Conservation (phyloP, 2,113 vertebrate genomes). For the Clarias batrachus region DNA sequence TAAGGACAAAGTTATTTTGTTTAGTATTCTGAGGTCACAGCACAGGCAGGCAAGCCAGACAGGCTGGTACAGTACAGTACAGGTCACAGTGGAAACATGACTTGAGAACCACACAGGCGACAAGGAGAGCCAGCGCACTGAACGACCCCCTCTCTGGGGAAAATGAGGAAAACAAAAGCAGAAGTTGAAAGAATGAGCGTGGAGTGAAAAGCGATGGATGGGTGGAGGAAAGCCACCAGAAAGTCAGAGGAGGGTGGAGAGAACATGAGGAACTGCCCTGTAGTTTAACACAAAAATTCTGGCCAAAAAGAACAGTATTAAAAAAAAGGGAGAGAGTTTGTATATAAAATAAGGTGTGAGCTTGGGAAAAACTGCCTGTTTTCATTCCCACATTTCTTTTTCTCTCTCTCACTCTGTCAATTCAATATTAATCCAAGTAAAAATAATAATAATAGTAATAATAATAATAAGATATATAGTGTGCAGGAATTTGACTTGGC, state of each 20-base stretch:
- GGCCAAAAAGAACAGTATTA: constrained; percentile 44
- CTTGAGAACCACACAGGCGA: constrained; percentile 37
- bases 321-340: constrained; percentile 11
- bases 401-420: neutral
- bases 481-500: neutral
- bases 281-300: constrained; percentile 66
- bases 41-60: neutral
- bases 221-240: constrained; percentile 41
- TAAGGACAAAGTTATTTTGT: neutral
- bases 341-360: constrained; percentile 55
- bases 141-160: constrained; percentile 59
- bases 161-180: constrained; percentile 62
- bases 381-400: constrained; percentile 59
- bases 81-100: constrained; percentile 48
- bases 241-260: constrained; percentile 34
- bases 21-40: neutral
- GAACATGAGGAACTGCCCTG: constrained; percentile 48
- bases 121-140: constrained; percentile 28
- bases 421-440: neutral
- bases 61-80: constrained; percentile 9
- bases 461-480: neutral
- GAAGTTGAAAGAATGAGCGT: constrained; percentile 71
- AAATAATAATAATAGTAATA: too few species aligned
- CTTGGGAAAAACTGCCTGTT: constrained; percentile 64
- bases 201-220: constrained; percentile 66